Conservation (phyloP, 2,797 vertebrate species). For the Smutsia gigantea region DNA sequence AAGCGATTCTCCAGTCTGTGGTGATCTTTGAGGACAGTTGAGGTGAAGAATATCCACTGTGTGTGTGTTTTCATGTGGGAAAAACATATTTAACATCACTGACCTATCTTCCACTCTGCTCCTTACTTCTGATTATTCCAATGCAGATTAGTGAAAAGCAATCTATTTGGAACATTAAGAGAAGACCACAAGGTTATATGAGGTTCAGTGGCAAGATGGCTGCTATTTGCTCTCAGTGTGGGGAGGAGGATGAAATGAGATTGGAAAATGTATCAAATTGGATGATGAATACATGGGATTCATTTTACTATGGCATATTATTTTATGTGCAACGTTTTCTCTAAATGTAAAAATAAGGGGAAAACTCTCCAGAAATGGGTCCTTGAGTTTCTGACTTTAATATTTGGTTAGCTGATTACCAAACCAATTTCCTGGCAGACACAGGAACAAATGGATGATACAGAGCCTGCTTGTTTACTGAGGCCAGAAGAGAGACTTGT, state of each 20-base stretch:
- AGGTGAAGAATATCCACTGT: neutral
- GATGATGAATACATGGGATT: neutral
- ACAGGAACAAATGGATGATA: neutral
- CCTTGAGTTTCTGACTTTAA: neutral
- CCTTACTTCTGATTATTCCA: neutral
- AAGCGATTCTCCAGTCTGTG: neutral
- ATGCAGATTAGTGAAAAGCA: neutral
- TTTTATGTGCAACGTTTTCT: neutral
- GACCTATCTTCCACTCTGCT: neutral
- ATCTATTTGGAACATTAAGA: neutral
- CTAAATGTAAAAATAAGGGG: neutral
- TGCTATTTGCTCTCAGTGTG: neutral
- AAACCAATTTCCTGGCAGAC: neutral
- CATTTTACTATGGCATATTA: neutral
- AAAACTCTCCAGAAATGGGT: neutral
- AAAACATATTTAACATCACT: neutral
- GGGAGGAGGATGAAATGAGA: neutral
- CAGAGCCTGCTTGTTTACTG: neutral
- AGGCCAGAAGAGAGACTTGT: too few species aligned
- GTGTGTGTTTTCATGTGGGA: neutral
- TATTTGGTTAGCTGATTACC: neutral
- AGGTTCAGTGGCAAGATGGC: neutral
- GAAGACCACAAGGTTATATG: neutral
- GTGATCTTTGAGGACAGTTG: neutral
- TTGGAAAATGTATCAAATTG: neutral